phyloP scores from a whole-genome alignment of 2,797 vertebrate species.

The Mus spretus region DNA sequence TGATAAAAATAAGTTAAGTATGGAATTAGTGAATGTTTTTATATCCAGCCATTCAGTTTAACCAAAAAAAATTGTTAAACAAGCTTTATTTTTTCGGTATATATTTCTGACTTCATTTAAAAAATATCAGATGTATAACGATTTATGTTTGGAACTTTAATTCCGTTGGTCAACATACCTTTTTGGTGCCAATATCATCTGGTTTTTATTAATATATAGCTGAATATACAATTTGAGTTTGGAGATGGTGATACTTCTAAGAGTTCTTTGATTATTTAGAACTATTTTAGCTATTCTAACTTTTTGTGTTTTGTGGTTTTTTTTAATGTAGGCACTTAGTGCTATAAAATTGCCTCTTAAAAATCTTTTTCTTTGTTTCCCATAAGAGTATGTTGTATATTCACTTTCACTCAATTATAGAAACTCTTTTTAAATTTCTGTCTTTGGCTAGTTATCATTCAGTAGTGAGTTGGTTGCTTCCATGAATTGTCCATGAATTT shows the following conservation, averaged over 20 bases:
- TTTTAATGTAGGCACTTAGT: not conserved
- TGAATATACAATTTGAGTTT: not conserved
- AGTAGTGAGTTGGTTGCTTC: not conserved
- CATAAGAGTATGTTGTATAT: not conserved
- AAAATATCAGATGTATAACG: not conserved
- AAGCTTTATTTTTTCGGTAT: not conserved
- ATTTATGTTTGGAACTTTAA: not conserved
- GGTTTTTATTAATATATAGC: too few relatives aligned
- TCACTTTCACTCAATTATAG: not conserved
- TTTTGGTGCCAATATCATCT: too few relatives aligned
- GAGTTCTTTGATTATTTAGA: not conserved
- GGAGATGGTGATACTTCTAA: not conserved
- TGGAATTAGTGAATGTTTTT: not conserved
- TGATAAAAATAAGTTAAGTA: too few relatives aligned
- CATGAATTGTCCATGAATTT: not conserved
- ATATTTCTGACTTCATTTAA: not conserved
- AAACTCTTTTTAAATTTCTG: not conserved
- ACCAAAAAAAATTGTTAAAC: not conserved
- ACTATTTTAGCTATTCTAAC: not conserved
- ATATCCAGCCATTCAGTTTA: not conserved
- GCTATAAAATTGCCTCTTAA: not conserved
- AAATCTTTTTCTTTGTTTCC: not conserved
- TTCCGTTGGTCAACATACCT: not conserved
- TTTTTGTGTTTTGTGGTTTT: not conserved
- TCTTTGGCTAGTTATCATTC: not conserved